Evolutionary conservation across 37 sponge, comb jelly and placozoan species (phyloP).

Genomic region (Spongilla lacustris): DNA sequence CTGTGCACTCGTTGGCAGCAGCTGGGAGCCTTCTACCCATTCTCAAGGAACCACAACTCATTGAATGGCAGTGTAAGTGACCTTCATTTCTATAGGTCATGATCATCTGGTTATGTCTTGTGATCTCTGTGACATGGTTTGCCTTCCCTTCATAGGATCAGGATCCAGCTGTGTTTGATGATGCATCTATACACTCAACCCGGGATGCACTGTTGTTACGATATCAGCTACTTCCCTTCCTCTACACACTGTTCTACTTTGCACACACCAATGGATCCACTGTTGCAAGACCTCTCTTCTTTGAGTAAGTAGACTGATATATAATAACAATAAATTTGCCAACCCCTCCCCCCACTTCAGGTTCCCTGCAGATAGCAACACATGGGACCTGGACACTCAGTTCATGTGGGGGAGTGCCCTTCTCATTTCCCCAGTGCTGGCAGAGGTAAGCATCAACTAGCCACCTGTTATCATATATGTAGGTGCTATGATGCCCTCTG

Average conservation of each 20-base stretch:
- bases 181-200: slow-evolving; percentile 17
- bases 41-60: slow-evolving; percentile 83
- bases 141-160: slow-evolving; percentile 36
- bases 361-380: slow-evolving; percentile 61
- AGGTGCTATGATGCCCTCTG: too few species aligned
- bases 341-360: slow-evolving; percentile 10
- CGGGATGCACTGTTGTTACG: slow-evolving; percentile 47
- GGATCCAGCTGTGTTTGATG: slow-evolving; percentile 61
- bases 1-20: slow-evolving; percentile 84
- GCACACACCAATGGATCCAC: slow-evolving; percentile 72
- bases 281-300: slow-evolving; percentile 77
- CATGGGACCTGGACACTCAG: slow-evolving; percentile 59
- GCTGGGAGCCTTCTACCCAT: slow-evolving; percentile 89
- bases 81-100: too few species aligned
- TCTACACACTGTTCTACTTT: slow-evolving; percentile 86
- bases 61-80: not conserved
- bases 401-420: slow-evolving; percentile 77
- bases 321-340: too few species aligned
- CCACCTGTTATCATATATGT: too few species aligned
- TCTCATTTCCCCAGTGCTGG: slow-evolving; percentile 69
- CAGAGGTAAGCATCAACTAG: too few species aligned
- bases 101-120: too few species aligned
- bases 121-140: not conserved
- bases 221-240: slow-evolving; percentile 81
- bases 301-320: slow-evolving; percentile 45